Conservation (phyloP, 2,113 vertebrate genomes). For the Rhadina sibilatrix region DNA sequence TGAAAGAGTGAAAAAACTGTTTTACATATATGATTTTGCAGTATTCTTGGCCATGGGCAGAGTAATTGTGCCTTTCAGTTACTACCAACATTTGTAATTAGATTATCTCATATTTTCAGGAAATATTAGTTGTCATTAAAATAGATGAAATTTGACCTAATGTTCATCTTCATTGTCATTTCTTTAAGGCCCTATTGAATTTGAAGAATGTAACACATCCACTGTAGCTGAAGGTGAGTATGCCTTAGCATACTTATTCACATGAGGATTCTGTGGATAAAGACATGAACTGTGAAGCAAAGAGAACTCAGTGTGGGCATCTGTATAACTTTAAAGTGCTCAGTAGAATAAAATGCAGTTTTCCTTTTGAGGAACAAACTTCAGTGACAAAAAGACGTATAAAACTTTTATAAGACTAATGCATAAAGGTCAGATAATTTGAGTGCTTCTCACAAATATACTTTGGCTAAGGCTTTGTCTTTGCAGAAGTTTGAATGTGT, state of each 20-base stretch:
- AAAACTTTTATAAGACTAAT: not conserved
- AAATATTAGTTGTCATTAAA: not conserved
- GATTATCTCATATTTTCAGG: not conserved
- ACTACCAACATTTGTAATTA: not conserved
- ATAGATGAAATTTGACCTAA: not conserved
- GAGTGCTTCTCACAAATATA: not conserved
- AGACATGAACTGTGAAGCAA: not conserved
- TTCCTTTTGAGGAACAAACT: not conserved
- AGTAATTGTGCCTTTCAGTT: not conserved
- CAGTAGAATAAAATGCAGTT: not conserved
- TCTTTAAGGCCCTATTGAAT: conserved; percentile 87
- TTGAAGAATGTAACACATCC: conserved; percentile 94
- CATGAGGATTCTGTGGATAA: not conserved
- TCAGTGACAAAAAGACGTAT: not conserved
- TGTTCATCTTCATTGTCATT: not conserved
- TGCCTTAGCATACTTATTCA: not conserved
- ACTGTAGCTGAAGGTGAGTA: conserved; percentile 88
- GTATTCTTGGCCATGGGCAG: not conserved
- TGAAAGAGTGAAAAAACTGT: not conserved
- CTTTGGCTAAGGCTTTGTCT: not conserved
- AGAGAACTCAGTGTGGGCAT: not conserved
- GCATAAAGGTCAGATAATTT: not conserved
- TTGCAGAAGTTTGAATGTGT: not conserved
- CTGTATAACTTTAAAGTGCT: not conserved
- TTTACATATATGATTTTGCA: not conserved